Percentiles rank a stretch among this genome's conserved stretches.
phyloP scores from a whole-genome alignment of 2,113 vertebrate species.

The Etia nguti region DNA sequence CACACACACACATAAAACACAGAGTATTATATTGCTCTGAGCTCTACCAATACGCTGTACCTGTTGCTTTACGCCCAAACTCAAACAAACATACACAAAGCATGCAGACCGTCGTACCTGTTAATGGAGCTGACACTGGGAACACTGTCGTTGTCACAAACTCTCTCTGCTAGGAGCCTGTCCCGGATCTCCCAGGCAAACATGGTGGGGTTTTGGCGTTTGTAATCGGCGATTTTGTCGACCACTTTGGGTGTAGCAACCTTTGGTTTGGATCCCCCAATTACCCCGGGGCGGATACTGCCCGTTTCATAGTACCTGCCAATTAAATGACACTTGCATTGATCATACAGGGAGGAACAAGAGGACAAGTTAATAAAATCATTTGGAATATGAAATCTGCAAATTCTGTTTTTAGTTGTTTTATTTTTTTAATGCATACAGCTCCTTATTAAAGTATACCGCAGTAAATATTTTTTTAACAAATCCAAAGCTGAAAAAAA shows the following conservation, averaged over 20 bases:
- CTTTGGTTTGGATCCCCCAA: slow-evolving; percentile 99
- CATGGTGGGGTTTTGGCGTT: slow-evolving; percentile 99
- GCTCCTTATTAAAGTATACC: not conserved
- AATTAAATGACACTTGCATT: not conserved
- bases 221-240: slow-evolving; percentile 99
- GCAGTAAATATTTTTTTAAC: no score
- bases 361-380: not conserved
- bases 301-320: slow-evolving; percentile 97
- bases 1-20: not conserved
- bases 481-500: not conserved
- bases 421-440: not conserved
- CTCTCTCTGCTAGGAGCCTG: slow-evolving; percentile 90
- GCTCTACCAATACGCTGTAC: slow-evolving; percentile 11
- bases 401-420: not conserved
- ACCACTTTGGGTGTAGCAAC: slow-evolving; percentile 99
- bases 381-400: not conserved
- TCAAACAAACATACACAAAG: not conserved
- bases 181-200: slow-evolving; percentile 99
- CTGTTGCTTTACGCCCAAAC: slow-evolving; percentile 29
- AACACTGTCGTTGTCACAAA: slow-evolving; percentile 97
- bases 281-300: slow-evolving; percentile 97
- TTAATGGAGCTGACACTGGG: slow-evolving; percentile 99
- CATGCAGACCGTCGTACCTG: slow-evolving; percentile 75
- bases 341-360: not conserved
- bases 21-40: not conserved